Base-by-base conservation (phyloP, 2,113 vertebrate species). In the Brachionichthys hirsutus region DNA sequence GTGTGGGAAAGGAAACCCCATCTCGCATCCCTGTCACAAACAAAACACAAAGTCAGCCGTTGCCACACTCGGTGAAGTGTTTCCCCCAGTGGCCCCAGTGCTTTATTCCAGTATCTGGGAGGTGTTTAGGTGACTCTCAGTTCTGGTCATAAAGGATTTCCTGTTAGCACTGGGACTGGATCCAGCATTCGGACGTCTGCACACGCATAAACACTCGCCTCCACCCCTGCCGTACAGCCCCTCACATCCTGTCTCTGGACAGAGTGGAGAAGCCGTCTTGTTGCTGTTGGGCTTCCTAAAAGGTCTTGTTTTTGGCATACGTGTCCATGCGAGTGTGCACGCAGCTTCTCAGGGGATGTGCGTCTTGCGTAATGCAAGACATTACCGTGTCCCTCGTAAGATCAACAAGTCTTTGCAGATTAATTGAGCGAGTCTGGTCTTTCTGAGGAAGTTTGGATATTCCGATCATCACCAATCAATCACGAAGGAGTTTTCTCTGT, bases 111-210 rank as follows among this genome's bases (percentile, higher is more conserved):
- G 71, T 51, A 46, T 77, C 49, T 64, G 55, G 71, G 69, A 74
- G 58, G 63, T 83, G 67, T 85, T 84, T 74, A 71, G 75, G 78
- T 73, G 63, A 77, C 67, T 75, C 59, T 46, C 71, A 67, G 51
- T 72, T 80, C 76, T 73, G 56, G 72, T 85, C 64, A 67, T 75
- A 53, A 73, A 83, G 67, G 74, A 83, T 87, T 85, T 87, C 85
- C 86, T 83, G 77, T 82, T 67, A 72, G 55, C 72, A 75, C 57
- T 61, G 76, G 84, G 85, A 70, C 40, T 15, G 48, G 58, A 50
- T 84, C 83, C 80, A 85, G 55, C 67, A 65, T 73, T 85, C 64
- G 67, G 56, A 68, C 18, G 45, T 54, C 24, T 64, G 16, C 46
- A 51, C 60, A 59, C 19, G 17, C 41, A 46, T 16, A 49, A 48